Conservation (phyloP, 64 coral and sea anemone genomes). For the Trachythela sp. region DNA sequence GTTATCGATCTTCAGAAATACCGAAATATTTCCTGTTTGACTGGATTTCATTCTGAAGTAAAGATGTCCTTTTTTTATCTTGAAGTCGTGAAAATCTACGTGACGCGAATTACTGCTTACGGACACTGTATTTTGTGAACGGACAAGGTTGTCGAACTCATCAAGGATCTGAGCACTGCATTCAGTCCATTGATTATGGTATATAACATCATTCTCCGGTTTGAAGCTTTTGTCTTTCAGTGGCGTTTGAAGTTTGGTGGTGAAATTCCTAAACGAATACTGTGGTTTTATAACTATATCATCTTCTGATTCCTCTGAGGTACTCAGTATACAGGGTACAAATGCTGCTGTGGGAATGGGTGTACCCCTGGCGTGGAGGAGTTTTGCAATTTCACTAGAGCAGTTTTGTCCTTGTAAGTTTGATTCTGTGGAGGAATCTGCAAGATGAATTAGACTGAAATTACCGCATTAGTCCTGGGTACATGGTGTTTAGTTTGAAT, state of each 20-base stretch:
- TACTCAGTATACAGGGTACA: too few relatives aligned
- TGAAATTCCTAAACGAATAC: neutral
- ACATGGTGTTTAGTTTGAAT: too few relatives aligned
- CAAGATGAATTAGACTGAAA: too few relatives aligned
- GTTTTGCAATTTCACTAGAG: too few relatives aligned
- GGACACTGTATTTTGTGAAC: neutral
- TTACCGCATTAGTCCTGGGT: too few relatives aligned
- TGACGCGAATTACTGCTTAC: neutral
- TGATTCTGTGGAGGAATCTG: too few relatives aligned
- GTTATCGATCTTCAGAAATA: neutral
- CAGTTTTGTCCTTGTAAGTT: too few relatives aligned
- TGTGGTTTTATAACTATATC: too few relatives aligned
- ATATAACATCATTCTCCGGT: neutral
- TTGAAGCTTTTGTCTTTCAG: neutral
- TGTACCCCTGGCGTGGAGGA: too few relatives aligned
- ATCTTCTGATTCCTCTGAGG: neutral
- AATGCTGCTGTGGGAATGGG: too few relatives aligned
- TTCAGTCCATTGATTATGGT: neutral
- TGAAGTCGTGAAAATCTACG: neutral
- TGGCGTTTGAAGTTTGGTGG: neutral
- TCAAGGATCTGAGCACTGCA: neutral
- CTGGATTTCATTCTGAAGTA: neutral
- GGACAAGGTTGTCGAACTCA: neutral
- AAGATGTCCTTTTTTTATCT: neutral
- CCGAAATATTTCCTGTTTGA: neutral